A percentile compares a stretch with the other conserved stretches of the same genome.
phyloP scores from a whole-genome alignment of 2,797 vertebrate genomes.

The Myotis myotis region DNA sequence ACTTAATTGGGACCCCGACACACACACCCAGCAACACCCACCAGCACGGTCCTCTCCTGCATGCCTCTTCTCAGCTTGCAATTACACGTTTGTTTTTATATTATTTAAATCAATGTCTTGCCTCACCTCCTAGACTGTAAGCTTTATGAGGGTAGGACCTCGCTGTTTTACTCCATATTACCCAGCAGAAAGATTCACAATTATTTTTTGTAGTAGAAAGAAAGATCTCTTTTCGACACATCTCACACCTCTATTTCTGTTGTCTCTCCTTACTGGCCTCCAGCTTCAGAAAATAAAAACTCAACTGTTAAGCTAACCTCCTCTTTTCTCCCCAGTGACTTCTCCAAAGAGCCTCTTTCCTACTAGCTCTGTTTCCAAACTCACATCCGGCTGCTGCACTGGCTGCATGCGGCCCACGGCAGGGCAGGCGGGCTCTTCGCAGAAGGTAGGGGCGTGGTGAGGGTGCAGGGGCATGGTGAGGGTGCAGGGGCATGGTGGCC shows the following conservation, averaged over 20 bases:
- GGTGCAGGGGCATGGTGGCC: fast-evolving
- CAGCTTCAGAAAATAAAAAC: background rate
- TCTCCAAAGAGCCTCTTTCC: background rate
- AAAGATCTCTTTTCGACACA: background rate
- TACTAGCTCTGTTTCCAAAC: background rate
- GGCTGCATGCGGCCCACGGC: fast-evolving
- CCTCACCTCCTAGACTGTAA: background rate
- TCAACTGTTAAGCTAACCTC: background rate
- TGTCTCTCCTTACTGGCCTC: background rate
- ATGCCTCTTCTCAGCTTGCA: background rate
- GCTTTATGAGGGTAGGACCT: background rate
- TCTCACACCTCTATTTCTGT: background rate
- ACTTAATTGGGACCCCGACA: background rate
- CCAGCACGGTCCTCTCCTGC: background rate
- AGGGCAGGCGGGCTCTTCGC: fast-evolving
- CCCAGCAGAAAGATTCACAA: background rate
- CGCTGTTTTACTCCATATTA: background rate
- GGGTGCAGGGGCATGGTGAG: no score
- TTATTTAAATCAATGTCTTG: background rate
- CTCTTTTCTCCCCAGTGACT: background rate
- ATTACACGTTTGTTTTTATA: background rate
- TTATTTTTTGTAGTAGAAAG: background rate
- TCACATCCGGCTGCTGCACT: fast-evolving
- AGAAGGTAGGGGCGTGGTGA: no score
- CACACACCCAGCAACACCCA: background rate